phyloP scores from a whole-genome alignment of 2,888 invertebrate species.

The Eristalis intricaria region DNA sequence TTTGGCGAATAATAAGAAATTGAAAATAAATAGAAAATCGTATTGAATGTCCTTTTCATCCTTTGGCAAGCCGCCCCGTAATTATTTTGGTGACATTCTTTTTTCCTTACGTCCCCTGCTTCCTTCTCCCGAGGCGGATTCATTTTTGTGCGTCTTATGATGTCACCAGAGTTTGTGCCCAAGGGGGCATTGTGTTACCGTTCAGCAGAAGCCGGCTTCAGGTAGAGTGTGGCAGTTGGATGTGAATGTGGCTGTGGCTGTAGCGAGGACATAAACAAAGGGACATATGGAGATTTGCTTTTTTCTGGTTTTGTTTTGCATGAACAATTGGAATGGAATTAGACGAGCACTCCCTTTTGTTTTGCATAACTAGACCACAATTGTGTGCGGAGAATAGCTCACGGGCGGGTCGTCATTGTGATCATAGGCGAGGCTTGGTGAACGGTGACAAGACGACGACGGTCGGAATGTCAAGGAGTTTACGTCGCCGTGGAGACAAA shows the following conservation, averaged over 20 bases:
- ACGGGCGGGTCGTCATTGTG: background rate
- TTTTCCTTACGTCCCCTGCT: background rate
- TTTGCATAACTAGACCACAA: constrained; percentile 1
- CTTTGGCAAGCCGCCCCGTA: constrained; percentile 59
- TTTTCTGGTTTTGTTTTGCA: background rate
- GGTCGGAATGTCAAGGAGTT: background rate
- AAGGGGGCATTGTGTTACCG: constrained; percentile 9
- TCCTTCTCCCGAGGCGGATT: background rate
- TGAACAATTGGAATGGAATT: background rate
- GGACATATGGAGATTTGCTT: constrained; percentile 49
- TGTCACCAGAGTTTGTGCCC: constrained; percentile 40
- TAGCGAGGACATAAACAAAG: constrained; percentile 27
- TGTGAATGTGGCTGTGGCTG: no score
- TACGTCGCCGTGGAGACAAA: background rate
- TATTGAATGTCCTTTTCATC: constrained; percentile 69
- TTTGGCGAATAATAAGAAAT: constrained; percentile 43
- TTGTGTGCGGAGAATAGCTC: background rate
- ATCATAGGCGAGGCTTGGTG: background rate
- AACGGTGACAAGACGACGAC: background rate
- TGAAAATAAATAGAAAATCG: constrained; percentile 70
- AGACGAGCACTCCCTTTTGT: background rate
- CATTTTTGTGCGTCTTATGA: constrained; percentile 31
- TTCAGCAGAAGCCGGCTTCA: constrained; percentile 11
- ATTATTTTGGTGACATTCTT: constrained; percentile 59
- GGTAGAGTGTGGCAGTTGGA: constrained; percentile 15